A percentile compares a stretch with the other conserved stretches of the same genome.
These are phyloP conservation scores for Lasioglossum morio DNA, from an alignment of 2,888 invertebrate genomes.

Conservation along the genomic window DNA sequence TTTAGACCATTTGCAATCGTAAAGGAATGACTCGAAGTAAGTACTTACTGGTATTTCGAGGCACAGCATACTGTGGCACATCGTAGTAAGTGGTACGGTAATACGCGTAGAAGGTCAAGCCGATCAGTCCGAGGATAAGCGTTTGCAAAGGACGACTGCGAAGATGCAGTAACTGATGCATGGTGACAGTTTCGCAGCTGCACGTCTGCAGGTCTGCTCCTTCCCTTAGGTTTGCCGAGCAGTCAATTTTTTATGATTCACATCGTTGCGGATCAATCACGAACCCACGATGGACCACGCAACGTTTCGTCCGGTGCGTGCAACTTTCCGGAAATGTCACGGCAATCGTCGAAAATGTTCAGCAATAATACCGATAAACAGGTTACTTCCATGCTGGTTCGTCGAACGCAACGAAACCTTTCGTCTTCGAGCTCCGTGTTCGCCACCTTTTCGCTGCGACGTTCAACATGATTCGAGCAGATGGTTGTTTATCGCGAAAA, in stretches of 20 bases:
- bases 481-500: constrained; percentile 12
- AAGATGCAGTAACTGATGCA: constrained; percentile 76
- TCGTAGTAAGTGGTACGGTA: constrained; percentile 79
- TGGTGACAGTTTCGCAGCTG: constrained; percentile 50
- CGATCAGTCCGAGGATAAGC: constrained; percentile 79
- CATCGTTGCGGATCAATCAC: constrained; percentile 30
- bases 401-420: neutral
- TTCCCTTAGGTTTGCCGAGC: constrained; percentile 8
- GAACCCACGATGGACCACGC: neutral
- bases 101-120: constrained; percentile 80
- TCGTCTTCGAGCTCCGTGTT: neutral
- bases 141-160: constrained; percentile 79
- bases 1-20: neutral
- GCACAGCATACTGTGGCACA: constrained; percentile 70
- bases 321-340: neutral
- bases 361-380: constrained; percentile 11
- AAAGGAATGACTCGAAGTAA: too few species aligned
- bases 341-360: neutral
- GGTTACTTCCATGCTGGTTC: constrained; percentile 64
- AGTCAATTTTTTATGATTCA: constrained; percentile 13
- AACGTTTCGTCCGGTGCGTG: neutral
- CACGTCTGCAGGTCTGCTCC: neutral
- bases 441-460: neutral
- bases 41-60: constrained; percentile 69
- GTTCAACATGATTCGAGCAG: constrained; percentile 27